A percentile compares a stretch with the other conserved stretches of the same genome.
Conservation (phyloP, 2,113 vertebrate species). For the Varanus komodoensis region DNA sequence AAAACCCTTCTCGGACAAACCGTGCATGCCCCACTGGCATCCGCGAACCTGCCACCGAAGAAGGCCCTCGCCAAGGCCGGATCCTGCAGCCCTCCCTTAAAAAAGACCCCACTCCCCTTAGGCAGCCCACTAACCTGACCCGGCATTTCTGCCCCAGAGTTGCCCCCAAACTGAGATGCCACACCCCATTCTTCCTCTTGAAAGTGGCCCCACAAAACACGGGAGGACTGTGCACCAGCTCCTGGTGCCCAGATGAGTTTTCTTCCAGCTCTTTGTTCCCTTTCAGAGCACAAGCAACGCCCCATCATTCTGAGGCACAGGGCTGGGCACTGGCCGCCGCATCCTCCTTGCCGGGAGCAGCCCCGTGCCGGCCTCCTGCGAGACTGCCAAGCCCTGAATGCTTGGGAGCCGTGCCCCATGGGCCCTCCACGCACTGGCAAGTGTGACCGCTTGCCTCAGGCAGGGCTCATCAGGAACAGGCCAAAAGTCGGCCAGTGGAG, state of each 20-base stretch:
- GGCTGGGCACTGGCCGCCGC: not conserved
- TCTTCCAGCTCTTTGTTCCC: not conserved
- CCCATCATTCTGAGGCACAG: not conserved
- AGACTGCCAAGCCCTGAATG: not conserved
- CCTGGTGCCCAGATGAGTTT: not conserved
- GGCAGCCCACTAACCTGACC: not conserved
- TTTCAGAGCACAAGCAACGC: not conserved
- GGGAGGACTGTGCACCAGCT: too few relatives aligned
- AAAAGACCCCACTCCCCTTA: not conserved
- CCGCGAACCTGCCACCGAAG: not conserved
- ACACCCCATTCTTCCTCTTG: not conserved
- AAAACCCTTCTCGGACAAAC: not conserved
- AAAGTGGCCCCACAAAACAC: not conserved
- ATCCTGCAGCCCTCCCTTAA: not conserved
- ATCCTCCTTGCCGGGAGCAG: too few relatives aligned
- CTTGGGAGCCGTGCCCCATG: not conserved
- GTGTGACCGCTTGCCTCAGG: too few relatives aligned
- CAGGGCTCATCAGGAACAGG: not conserved
- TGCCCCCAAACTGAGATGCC: too few relatives aligned
- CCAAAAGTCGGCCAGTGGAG: not conserved
- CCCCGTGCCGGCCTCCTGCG: too few relatives aligned
- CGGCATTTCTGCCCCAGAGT: not conserved
- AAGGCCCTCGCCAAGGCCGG: not conserved
- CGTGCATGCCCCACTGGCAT: not conserved
- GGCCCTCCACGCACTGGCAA: not conserved